Conservation (phyloP, 2,888 invertebrate genomes). For the Aphodius sticticus region DNA sequence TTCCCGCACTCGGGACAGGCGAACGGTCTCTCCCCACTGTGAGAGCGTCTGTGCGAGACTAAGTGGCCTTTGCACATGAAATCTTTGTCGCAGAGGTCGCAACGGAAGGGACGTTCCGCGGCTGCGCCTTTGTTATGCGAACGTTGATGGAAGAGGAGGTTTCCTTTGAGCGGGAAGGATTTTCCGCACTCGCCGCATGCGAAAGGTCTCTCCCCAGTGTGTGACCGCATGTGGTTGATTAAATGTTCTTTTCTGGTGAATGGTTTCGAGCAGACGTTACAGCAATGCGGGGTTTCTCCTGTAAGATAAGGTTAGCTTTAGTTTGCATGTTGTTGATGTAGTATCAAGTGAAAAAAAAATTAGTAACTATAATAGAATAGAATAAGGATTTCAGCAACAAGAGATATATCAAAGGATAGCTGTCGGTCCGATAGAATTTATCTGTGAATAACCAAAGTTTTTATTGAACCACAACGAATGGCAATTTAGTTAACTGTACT, state of each 20-base stretch:
- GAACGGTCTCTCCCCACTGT: constrained; percentile 71
- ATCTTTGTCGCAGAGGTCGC: constrained; percentile 85
- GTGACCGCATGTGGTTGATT: constrained; percentile 79
- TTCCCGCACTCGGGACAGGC: constrained; percentile 78
- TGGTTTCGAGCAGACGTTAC: constrained; percentile 77
- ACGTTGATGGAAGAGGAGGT: constrained; percentile 84
- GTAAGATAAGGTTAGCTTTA: not conserved
- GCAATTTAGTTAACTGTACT: too few species aligned
- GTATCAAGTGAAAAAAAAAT: too few species aligned
- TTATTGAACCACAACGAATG: too few species aligned
- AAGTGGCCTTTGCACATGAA: constrained; percentile 89
- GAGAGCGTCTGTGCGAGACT: constrained; percentile 82
- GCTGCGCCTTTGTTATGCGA: constrained; percentile 78
- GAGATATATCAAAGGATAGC: too few species aligned
- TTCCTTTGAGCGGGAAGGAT: constrained; percentile 81
- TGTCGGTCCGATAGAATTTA: too few species aligned
- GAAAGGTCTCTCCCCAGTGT: constrained; percentile 81
- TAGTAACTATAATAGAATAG: too few species aligned
- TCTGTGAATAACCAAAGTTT: too few species aligned
- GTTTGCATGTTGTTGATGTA: not conserved
- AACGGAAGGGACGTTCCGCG: constrained; percentile 68
- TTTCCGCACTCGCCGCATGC: constrained; percentile 87
- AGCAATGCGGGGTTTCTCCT: constrained; percentile 73
- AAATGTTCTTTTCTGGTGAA: constrained; percentile 79
- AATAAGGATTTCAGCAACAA: too few species aligned